Conservation (phyloP, 2,797 vertebrate species). For the Epinephelus malabaricus region DNA sequence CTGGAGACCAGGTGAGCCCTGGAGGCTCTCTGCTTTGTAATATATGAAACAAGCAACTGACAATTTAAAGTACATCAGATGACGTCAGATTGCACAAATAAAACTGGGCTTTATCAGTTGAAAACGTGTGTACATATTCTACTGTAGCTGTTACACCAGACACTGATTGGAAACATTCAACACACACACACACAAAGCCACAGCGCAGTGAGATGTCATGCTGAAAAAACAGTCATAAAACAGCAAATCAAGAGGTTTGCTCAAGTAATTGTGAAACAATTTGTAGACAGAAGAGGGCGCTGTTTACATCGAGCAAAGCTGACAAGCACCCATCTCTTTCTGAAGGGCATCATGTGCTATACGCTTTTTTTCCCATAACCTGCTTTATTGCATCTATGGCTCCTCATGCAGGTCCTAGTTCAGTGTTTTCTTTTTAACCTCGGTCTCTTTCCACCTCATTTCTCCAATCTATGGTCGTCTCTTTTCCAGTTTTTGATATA, state of each 20-base stretch:
- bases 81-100: neutral
- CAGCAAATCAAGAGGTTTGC: neutral
- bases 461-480: too few species aligned
- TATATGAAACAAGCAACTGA: neutral
- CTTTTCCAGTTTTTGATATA: too few species aligned
- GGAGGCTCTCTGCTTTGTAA: neutral
- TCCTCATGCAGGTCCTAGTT: constrained; percentile 1
- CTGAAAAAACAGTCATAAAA: neutral
- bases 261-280: constrained; percentile 5
- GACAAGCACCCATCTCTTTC: neutral
- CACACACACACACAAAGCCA: neutral
- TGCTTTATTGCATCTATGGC: neutral
- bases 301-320: neutral
- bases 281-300: constrained; percentile 43
- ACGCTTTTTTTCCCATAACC: neutral
- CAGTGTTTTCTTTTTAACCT: neutral
- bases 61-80: neutral
- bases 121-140: neutral
- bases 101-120: neutral
- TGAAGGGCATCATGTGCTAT: neutral
- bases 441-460: too few species aligned
- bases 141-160: neutral
- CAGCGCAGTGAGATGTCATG: neutral
- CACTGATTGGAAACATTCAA: neutral
- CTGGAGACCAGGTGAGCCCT: neutral